Conservation (phyloP, 1,140 invertebrate species). For the Ostrea denselamellosa region DNA sequence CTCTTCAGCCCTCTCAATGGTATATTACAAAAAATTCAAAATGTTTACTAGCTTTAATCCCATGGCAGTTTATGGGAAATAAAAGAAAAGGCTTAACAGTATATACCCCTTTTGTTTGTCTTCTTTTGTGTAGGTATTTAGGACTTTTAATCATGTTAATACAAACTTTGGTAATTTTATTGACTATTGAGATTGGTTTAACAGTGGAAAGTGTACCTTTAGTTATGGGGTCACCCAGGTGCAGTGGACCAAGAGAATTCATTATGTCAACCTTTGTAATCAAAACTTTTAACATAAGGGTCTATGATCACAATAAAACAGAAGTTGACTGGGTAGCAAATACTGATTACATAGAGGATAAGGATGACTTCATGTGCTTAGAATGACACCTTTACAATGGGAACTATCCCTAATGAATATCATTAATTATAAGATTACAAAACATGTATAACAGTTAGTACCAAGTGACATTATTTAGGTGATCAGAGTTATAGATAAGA, state of each 20-base stretch:
- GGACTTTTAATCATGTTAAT: constrained; percentile 34
- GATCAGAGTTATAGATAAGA: background rate
- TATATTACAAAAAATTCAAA: constrained; percentile 3
- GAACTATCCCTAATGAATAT: constrained; percentile 8
- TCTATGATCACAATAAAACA: background rate
- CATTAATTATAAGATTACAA: constrained; percentile 13
- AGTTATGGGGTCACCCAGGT: constrained; percentile 8
- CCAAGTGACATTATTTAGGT: background rate
- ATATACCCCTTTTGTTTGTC: background rate
- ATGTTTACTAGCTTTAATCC: constrained; percentile 1
- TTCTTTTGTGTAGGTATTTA: constrained; percentile 30
- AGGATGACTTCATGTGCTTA: constrained; percentile 13
- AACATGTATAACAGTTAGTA: background rate
- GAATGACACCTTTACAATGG: background rate
- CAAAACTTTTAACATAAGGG: background rate
- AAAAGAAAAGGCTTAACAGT: constrained; percentile 22
- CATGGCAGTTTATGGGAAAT: background rate
- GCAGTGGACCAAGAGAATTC: constrained; percentile 9
- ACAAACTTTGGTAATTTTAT: constrained; percentile 35
- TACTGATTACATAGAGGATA: background rate
- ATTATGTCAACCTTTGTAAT: constrained; percentile 20
- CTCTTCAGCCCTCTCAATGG: background rate
- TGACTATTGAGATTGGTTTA: background rate
- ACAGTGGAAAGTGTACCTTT: background rate
- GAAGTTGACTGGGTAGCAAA: constrained; percentile 17